Evolutionary conservation across 2,888 invertebrate species (phyloP), one percentile per base, ranked within the genome.

Genomic region (Cephus pulcher): DNA sequence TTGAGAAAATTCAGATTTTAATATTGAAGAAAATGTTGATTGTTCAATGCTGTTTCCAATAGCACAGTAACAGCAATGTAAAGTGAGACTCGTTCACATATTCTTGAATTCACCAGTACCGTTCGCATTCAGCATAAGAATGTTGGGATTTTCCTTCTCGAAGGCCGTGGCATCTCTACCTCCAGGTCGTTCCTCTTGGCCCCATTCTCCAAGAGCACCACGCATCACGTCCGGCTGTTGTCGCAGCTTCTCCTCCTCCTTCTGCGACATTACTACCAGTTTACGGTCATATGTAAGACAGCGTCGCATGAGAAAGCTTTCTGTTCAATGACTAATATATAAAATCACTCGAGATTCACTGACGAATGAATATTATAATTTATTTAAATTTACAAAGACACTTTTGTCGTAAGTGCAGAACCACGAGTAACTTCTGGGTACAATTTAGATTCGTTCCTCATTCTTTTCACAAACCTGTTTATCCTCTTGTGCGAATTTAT

Each of bases 401-500:
- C 37, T 37, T 15, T 37, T 37, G 12, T 15, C 37, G 4, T 37
- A 37, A 37, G 37, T 37, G 12, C 12, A 12, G 37, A 37, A 37
- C 37, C 37, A 12, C 37, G 37, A 37, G 4, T 12, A 37, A 37
- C 12, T 12, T 37, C 12, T 12, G 4, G 12, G 4, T 37, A 37
- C 4, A 15, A 37, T 4, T 37, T 37, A 37, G 15, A 37, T 37
- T 12, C 37, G 79, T 81, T 78, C 80, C 69, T 81, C 37, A 76
- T 80, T 12, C 75, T 80, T 76, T 81, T 80, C 81, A 89, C 91
- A 88, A 84, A 94, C 93, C 93, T 93, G 92, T 93, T 93, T 94
- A 92, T 97, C 96, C 91, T 94, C 94, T 85, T 95, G 94, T 6
- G 96, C 96, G 92, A 98, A 96, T 92, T 97, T 98, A 86, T 97